Evolutionary conservation across 1,140 invertebrate genomes (phyloP).

Genomic region (Rhagoletis pomonella): DNA sequence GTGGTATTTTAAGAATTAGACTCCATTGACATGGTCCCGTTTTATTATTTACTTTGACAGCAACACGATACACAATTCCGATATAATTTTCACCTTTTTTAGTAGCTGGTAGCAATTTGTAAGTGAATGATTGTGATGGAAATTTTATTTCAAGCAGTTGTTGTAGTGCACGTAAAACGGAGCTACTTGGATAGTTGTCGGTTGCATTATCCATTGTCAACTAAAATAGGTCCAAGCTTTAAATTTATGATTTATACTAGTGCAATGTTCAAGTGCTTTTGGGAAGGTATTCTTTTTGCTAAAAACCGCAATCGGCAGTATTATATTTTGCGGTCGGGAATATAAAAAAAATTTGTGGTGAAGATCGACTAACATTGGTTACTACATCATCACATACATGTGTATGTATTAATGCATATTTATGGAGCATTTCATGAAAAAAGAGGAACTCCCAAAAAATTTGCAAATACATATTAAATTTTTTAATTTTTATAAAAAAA

Average conservation of each 20-base stretch:
- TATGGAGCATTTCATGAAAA: no score
- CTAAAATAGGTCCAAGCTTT: neutral
- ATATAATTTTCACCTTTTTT: conserved; percentile 73
- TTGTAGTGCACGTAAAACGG: neutral
- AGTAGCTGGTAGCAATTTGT: conserved; percentile 61
- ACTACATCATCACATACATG: no score
- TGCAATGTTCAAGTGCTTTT: neutral
- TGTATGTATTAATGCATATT: no score
- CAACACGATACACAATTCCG: conserved; percentile 69
- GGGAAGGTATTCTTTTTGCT: neutral
- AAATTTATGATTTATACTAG: neutral
- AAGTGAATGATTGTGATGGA: conserved; percentile 68
- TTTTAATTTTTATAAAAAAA: no score
- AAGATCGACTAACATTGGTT: no score
- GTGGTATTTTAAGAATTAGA: conserved; percentile 68
- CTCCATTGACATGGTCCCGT: conserved; percentile 39
- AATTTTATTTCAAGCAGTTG: conserved; percentile 71
- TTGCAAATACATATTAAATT: no score
- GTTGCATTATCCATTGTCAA: conserved; percentile 19
- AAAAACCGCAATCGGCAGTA: neutral
- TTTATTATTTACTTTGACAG: conserved; percentile 45
- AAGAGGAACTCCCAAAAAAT: no score
- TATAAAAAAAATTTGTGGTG: no score
- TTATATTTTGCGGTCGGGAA: conserved; percentile 1
- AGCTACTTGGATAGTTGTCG: neutral